phyloP scores from a whole-genome alignment of 1,140 invertebrate species.

The Carcinoscorpius rotundicauda region DNA sequence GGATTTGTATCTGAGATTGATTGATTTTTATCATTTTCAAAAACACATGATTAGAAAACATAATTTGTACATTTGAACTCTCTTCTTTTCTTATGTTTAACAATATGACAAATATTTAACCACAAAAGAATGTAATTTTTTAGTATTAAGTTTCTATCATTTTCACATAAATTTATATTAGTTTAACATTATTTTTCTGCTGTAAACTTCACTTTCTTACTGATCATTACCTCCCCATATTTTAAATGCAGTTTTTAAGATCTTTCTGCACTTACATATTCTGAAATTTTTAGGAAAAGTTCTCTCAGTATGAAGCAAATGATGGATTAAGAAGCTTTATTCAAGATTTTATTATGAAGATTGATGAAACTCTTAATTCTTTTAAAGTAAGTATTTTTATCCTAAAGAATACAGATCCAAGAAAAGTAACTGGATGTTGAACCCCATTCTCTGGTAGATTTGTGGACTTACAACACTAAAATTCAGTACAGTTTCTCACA shows the following conservation, averaged over 20 bases:
- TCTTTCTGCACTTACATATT: constrained; percentile 1
- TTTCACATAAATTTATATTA: not conserved
- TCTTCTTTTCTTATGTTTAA: no score
- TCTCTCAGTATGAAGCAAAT: constrained; percentile 73
- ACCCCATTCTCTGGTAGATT: no score
- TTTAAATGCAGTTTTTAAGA: constrained; percentile 6
- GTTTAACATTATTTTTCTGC: not conserved
- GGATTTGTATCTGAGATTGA: no score
- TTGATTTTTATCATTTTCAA: no score
- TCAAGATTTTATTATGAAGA: constrained; percentile 67
- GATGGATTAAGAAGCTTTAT: constrained; percentile 62
- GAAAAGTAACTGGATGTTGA: no score
- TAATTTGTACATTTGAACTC: no score
- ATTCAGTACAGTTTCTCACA: no score
- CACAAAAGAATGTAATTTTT: not conserved
- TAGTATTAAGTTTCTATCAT: not conserved
- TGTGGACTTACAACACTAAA: no score
- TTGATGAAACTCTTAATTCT: constrained; percentile 62
- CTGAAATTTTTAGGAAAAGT: constrained; percentile 52
- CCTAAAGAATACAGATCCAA: no score
- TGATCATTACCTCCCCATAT: constrained; percentile 5
- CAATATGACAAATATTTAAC: no score
- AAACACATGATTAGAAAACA: no score
- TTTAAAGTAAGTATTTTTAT: constrained; percentile 47
- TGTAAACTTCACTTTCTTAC: not conserved